These are phyloP conservation scores for Acrocephalus scirpaceus DNA, from an alignment of 2,797 vertebrate genomes.

Conservation along the genomic window DNA sequence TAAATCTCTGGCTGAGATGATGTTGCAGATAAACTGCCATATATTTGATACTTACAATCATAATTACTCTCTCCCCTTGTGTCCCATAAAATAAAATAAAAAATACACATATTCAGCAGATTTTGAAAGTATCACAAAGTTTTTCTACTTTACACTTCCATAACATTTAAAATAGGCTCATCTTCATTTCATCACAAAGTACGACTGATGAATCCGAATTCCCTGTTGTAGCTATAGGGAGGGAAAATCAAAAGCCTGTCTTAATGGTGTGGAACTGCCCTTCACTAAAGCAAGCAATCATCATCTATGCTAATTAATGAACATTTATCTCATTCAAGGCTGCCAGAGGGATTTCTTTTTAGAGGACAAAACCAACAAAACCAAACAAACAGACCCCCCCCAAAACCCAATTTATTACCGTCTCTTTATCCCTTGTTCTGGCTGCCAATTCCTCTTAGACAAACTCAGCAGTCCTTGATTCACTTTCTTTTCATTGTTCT, in stretches of 20 bases:
- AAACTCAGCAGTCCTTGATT: background rate
- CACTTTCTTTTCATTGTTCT: background rate
- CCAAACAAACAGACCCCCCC: background rate
- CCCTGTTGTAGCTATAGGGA: background rate
- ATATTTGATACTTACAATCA: background rate
- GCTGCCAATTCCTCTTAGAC: background rate
- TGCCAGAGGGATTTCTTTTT: conserved; percentile 3
- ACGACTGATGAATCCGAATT: conserved; percentile 4
- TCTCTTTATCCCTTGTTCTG: background rate
- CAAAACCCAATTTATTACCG: background rate
- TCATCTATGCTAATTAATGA: conserved; percentile 36
- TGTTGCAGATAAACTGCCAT: background rate
- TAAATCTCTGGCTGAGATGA: background rate
- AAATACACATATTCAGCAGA: background rate
- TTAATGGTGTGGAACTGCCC: background rate
- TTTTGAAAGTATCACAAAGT: background rate
- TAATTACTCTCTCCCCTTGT: background rate
- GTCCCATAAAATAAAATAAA: background rate
- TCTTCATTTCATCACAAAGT: background rate
- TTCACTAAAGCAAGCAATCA: background rate
- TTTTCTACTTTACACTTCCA: background rate
- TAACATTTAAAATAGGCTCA: background rate
- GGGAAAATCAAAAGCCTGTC: background rate
- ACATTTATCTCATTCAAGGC: background rate
- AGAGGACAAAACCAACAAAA: background rate